Evolutionary conservation across 2,113 vertebrate genomes (phyloP).

Genomic region (Lynx canadensis): DNA sequence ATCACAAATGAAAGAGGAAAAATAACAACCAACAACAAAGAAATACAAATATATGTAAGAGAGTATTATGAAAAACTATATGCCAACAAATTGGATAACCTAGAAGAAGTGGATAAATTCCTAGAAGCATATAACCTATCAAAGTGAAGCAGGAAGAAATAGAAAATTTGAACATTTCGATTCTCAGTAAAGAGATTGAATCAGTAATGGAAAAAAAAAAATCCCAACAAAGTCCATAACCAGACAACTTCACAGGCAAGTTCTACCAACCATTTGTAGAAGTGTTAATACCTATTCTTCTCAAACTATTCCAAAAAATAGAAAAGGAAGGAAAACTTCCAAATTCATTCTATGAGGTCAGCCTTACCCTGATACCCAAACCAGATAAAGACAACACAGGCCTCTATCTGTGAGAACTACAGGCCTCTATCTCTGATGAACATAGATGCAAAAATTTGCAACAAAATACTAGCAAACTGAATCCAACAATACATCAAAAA

Average conservation of each 20-base stretch:
- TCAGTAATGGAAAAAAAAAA: neutral
- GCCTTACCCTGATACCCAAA: neutral
- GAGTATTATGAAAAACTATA: neutral
- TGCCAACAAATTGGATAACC: neutral
- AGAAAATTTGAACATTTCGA: neutral
- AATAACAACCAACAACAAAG: neutral
- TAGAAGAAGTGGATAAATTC: neutral
- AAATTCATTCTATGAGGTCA: neutral
- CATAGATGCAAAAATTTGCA: neutral
- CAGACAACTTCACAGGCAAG: neutral
- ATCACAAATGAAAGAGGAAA: neutral
- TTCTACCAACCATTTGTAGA: neutral
- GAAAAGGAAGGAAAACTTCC: neutral
- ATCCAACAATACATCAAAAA: neutral
- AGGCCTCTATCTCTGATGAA: neutral
- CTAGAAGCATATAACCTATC: neutral
- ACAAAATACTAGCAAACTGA: neutral
- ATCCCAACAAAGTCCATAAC: neutral
- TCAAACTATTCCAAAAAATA: neutral
- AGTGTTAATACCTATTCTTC: neutral
- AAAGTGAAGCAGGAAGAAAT: neutral
- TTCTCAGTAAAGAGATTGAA: neutral
- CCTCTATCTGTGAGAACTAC: neutral
- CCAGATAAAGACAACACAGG: neutral
- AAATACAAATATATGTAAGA: neutral